These are phyloP conservation scores for Microchrysa polita DNA, from an alignment of 2,888 invertebrate genomes.

Conservation along the genomic window DNA sequence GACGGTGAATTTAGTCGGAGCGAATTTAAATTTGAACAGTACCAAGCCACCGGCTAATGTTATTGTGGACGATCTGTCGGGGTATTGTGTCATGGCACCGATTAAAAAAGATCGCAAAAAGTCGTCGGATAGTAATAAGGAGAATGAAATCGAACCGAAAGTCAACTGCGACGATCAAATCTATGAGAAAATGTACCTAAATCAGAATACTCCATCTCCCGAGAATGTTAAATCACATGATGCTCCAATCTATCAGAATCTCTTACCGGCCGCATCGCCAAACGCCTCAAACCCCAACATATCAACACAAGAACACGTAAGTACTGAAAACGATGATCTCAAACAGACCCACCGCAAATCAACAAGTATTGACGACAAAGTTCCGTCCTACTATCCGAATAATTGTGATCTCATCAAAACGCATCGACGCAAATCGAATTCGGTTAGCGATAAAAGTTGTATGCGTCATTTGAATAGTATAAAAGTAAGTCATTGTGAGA, in stretches of 20 bases:
- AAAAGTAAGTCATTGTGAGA: constrained; percentile 58
- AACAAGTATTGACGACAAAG: constrained; percentile 63
- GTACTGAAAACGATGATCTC: constrained; percentile 8
- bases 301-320: not conserved
- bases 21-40: constrained; percentile 59
- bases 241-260: constrained; percentile 59
- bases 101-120: constrained; percentile 52
- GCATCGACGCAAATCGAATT: constrained; percentile 53
- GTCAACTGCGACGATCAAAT: not conserved
- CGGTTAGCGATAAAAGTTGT: constrained; percentile 27
- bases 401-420: constrained; percentile 59
- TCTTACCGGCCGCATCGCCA: not conserved
- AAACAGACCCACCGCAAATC: constrained; percentile 61
- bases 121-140: constrained; percentile 49
- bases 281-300: not conserved
- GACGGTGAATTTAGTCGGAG: constrained; percentile 61
- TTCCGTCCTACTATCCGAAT: constrained; percentile 64
- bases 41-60: constrained; percentile 44
- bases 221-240: constrained; percentile 18
- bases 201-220: not conserved
- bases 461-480: constrained; percentile 55
- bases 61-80: constrained; percentile 60
- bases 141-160: constrained; percentile 45
- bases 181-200: constrained; percentile 58
- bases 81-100: constrained; percentile 63